Percentiles rank a stretch among this genome's conserved stretches.
Evolutionary conservation across 1,140 invertebrate species (phyloP).

Genomic region (Zaprionus lachaisei): DNA sequence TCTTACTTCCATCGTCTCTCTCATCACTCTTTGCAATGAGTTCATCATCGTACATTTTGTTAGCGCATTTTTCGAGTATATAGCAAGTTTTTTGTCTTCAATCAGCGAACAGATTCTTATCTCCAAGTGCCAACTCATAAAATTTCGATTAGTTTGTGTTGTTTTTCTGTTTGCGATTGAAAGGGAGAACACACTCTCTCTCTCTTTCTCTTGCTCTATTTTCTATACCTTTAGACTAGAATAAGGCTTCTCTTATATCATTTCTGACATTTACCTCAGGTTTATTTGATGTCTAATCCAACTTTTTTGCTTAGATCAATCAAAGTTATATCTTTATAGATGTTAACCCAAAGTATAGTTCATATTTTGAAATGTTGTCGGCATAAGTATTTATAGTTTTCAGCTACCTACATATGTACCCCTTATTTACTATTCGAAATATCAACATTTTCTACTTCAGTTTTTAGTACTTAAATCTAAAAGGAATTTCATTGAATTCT

Average conservation of each 20-base stretch:
- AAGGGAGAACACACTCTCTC: conserved; percentile 7
- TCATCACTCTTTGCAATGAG: conserved; percentile 57
- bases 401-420: not conserved
- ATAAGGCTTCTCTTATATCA: not conserved
- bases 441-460: not conserved
- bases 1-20: not conserved
- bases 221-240: not conserved
- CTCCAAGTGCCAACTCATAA: conserved; percentile 56
- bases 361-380: not conserved
- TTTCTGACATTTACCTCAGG: too few relatives aligned
- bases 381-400: too few relatives aligned
- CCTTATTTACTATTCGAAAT: not conserved
- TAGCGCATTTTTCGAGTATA: conserved; percentile 35
- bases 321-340: fast-evolving
- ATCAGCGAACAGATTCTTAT: conserved; percentile 65
- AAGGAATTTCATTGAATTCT: not conserved
- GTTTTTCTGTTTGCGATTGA: conserved; percentile 28
- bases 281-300: not conserved
- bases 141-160: conserved; percentile 71
- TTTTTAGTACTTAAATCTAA: too few relatives aligned
- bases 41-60: conserved; percentile 68
- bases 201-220: not conserved
- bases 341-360: not conserved
- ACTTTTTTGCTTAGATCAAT: not conserved
- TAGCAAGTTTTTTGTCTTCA: conserved; percentile 39